phyloP scores from a whole-genome alignment of 2,113 vertebrate species.

The Mormyrus lacerda region DNA sequence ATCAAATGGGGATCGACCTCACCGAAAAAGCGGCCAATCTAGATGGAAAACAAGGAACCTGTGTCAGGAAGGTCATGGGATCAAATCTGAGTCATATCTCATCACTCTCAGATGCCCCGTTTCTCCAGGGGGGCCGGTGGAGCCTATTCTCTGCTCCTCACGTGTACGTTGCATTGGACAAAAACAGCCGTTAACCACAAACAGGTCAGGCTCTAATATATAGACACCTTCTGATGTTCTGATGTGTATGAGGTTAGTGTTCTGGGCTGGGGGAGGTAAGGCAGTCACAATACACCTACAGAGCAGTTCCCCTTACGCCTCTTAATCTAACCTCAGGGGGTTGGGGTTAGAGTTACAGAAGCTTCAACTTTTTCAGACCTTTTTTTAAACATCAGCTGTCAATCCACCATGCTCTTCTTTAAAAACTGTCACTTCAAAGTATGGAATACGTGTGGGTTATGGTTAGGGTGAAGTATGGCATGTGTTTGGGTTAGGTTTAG shows the following conservation, averaged over 20 bases:
- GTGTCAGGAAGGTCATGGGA: background rate
- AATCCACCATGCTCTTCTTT: background rate
- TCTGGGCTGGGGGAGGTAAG: background rate
- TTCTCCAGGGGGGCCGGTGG: background rate
- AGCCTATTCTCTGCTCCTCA: background rate
- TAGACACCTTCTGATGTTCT: background rate
- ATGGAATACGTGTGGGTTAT: background rate
- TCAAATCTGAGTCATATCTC: background rate
- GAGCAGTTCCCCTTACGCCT: background rate
- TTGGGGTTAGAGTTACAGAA: too few species aligned
- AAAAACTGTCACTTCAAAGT: background rate
- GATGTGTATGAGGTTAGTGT: background rate
- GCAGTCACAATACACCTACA: background rate
- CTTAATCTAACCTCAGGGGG: background rate
- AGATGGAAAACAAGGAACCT: background rate
- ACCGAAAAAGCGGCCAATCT: constrained; percentile 79
- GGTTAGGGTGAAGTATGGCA: background rate
- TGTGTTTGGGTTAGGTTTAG: background rate
- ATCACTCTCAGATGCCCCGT: background rate
- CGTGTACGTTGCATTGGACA: background rate
- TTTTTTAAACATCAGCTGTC: background rate
- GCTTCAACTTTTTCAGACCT: background rate
- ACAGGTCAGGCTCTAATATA: background rate
- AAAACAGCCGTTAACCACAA: background rate
- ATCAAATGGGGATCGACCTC: constrained; percentile 83